Evolutionary conservation across 2,888 invertebrate genomes (phyloP), one percentile per base, ranked within the genome.

Genomic region (Atherix ibis): DNA sequence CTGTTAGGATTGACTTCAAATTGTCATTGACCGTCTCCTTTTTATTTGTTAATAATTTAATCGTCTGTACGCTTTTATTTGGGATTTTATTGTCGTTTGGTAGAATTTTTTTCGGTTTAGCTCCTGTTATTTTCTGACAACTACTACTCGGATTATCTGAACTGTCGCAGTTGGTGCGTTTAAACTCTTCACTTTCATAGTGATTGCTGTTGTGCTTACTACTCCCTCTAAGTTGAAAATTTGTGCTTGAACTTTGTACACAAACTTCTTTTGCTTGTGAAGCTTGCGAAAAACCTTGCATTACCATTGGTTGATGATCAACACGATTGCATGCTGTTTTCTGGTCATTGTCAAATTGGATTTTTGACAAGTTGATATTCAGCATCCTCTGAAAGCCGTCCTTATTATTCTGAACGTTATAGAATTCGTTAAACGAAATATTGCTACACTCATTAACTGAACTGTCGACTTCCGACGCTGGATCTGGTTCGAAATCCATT

Each of bases 401-500:
- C 6, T 8, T 22, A 22, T 22, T 22, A 8, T 6, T 10, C 22
- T 22, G 6, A 8, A 6, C 6, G 22, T 22, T 10, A 22, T 22
- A 22, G 6, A 10, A 22, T 10, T 8, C 6, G 6, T 6, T 22
- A 22, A 22, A 22, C 6, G 22, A 22, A 22, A 10, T 12, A 10
- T 17, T 31, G 16, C 26, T 24, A 17, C 26, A 31, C 18, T 35
- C 35, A 18, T 35, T 35, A 16, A 29, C 5, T 18, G 28, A 13
- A 25, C 31, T 35, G 17, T 61, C 61, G 10, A 57, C 44, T 37
- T 61, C 61, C 0, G 61, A 61, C 2, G 52, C 47, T 2, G 59
- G 59, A 44, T 61, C 61, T 5, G 61, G 61, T 31, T 61, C 61
- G 32, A 60, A 61, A 39, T 61, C 61, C 61, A 61, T 61, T 48